Base-by-base conservation (phyloP, 2,113 vertebrate genomes). In the Xiphophorus maculatus region DNA sequence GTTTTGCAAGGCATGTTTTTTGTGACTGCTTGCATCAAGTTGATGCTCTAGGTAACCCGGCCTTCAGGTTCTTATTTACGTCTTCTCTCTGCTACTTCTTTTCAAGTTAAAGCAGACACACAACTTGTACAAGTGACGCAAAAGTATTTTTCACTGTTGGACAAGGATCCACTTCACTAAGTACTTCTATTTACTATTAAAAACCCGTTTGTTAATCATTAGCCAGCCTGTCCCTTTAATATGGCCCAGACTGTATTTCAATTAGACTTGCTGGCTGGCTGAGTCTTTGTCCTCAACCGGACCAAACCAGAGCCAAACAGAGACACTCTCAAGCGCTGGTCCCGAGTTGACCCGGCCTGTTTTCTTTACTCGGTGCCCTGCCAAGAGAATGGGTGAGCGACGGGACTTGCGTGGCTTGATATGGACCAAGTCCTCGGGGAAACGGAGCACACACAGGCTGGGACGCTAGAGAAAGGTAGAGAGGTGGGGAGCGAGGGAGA, bases 221-320 rank as follows among this genome's bases (percentile, higher is more conserved):
- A 89, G 63, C 86, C 80, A 58, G 84, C 40, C 84, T 69, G 69
- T 66, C 82, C 80, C 15, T 76, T 85, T 88, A 83, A 88, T 86
- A 84, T 82, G 87, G 80, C 81, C 80, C 79, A 90, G 90, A 86
- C 89, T 86, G 83, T 90, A 88, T 93, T 91, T 89, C 86, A 92
- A 90, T 92, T 86, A 91, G 87, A 84, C 84, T 78, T 61, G n/a
- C 73, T 80, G 81, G 88, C 83, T 90, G 86, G 87, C 90, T 81
- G 85, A 77, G 86, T 40, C 84, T 90, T 93, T 92, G 91, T 92
- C 83, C 83, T 80, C 71, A 72, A 84, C 86, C 73, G 76, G 88
- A 93, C 86, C 83, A 71, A 88, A 90, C 86, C 88, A 90, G 89
- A 90, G 84, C 87, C 88, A 90, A 91, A 82, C 73, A 79, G 68